Percentiles rank a stretch among this genome's conserved stretches.
Conservation (phyloP, 2,888 invertebrate species). For the Plusia festucae region DNA sequence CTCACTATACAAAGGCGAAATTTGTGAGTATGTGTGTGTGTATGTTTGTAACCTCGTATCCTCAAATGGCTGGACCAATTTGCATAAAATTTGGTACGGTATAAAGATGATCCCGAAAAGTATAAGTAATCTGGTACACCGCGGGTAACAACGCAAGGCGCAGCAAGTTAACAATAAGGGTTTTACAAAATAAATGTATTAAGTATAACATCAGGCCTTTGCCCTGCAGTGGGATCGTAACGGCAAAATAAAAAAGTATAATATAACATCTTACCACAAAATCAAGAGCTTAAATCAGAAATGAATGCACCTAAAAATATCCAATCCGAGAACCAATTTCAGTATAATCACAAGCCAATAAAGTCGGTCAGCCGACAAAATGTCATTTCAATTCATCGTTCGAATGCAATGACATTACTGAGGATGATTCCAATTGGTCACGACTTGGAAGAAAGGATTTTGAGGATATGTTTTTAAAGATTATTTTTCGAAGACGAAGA, state of each 20-base stretch:
- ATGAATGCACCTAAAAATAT: conserved; percentile 14
- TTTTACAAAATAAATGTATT: no score
- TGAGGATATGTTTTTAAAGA: conserved; percentile 27
- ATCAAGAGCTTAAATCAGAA: conserved; percentile 13
- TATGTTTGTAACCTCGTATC: no score
- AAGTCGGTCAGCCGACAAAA: conserved; percentile 60
- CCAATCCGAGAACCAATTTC: conserved; percentile 28
- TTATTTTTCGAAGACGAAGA: conserved; percentile 29
- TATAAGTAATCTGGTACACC: no score
- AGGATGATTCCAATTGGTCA: conserved; percentile 50
- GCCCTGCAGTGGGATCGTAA: no score
- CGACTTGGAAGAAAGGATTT: conserved; percentile 38
- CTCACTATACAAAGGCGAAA: no score
- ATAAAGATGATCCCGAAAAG: no score
- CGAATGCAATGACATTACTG: conserved; percentile 62
- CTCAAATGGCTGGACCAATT: no score
- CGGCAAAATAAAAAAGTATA: background rate
- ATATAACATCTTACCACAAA: background rate
- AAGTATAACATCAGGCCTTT: no score
- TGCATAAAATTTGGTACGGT: no score
- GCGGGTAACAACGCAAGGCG: no score
- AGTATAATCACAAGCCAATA: conserved; percentile 55
- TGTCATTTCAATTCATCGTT: conserved; percentile 66
- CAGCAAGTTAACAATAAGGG: no score
- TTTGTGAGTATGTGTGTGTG: no score